phyloP scores from a whole-genome alignment of 2,113 vertebrate species.

The Centrocercus urophasianus region DNA sequence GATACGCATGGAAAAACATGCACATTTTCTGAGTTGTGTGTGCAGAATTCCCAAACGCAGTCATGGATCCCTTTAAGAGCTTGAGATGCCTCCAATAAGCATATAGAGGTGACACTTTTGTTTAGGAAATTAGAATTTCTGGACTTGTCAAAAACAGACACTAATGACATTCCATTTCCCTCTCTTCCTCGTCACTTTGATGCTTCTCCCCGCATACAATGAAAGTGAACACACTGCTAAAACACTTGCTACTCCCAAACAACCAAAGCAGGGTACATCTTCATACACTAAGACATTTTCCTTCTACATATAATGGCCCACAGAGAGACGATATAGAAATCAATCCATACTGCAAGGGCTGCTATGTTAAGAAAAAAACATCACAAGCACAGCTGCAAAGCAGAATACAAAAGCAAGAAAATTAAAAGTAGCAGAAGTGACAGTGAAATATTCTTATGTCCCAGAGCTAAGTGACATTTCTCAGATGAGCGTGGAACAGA shows the following conservation, averaged over 20 bases:
- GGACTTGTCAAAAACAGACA: not conserved
- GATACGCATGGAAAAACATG: not conserved
- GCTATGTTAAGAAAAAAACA: not conserved
- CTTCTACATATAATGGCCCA: not conserved
- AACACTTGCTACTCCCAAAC: not conserved
- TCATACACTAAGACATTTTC: not conserved
- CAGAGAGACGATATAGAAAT: not conserved
- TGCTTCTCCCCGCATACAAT: not conserved
- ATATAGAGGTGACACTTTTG: not conserved
- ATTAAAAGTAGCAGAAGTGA: not conserved
- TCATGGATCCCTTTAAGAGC: not conserved
- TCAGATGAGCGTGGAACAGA: not conserved
- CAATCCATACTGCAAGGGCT: not conserved
- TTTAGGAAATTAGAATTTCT: not conserved
- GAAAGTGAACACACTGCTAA: not conserved
- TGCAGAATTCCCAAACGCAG: not conserved
- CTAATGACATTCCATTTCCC: not conserved
- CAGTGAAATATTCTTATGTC: not conserved
- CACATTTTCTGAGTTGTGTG: not conserved
- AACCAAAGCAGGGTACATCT: not conserved
- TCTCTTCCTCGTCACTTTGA: not conserved
- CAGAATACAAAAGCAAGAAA: not conserved
- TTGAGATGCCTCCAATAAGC: not conserved
- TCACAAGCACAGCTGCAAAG: not conserved
- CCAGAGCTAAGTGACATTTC: not conserved